phyloP scores from a whole-genome alignment of 2,888 invertebrate species.

The Ashinkailepas kermadecensis region DNA sequence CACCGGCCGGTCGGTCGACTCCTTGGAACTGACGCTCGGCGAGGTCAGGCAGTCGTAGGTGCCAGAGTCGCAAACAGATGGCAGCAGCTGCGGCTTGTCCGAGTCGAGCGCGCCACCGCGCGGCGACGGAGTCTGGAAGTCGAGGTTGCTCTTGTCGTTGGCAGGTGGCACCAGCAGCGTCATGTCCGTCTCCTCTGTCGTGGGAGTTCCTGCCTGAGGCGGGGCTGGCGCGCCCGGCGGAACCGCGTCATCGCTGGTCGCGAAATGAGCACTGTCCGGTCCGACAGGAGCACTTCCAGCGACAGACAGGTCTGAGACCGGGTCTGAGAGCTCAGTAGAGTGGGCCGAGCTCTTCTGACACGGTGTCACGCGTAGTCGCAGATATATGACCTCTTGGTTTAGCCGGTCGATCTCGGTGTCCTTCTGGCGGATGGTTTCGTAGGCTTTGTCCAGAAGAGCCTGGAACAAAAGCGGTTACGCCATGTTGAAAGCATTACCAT shows the following conservation, averaged over 20 bases:
- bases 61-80: constrained; percentile 75
- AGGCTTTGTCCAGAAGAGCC: constrained; percentile 60
- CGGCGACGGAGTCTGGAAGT: background rate
- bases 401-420: constrained; percentile 70
- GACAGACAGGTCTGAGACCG: background rate
- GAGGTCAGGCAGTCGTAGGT: constrained; percentile 70
- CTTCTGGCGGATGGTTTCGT: constrained; percentile 67
- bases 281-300: background rate
- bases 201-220: too few relatives aligned
- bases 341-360: background rate
- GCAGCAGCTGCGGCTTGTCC: constrained; percentile 42
- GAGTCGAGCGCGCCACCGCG: background rate
- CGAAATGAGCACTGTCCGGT: background rate
- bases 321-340: background rate
- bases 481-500: too few relatives aligned
- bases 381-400: constrained; percentile 70
- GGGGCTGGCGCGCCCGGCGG: too few relatives aligned
- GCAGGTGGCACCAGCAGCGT: background rate
- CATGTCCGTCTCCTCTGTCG: background rate
- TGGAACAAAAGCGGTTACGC: constrained; percentile 25
- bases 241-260: background rate
- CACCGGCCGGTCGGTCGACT: constrained; percentile 48
- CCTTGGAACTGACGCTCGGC: constrained; percentile 68
- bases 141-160: background rate
- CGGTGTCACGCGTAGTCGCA: constrained; percentile 46